Percentiles rank a stretch among this genome's conserved stretches.
Evolutionary conservation across 2,797 vertebrate genomes (phyloP).

Genomic region (Simalia tracyae): DNA sequence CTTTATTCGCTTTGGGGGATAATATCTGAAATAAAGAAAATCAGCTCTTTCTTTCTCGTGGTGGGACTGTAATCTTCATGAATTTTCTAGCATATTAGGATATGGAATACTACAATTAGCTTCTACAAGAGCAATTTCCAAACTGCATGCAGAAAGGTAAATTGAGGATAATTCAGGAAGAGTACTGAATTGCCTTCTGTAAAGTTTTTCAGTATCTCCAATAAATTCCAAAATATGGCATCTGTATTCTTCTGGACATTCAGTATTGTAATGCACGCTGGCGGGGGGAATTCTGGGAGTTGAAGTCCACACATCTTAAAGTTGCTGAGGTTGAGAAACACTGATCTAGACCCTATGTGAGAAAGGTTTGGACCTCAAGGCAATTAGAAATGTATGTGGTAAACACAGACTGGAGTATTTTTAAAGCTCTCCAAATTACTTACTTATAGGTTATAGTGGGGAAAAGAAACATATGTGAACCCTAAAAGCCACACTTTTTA

Average conservation of each 20-base stretch:
- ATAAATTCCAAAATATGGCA: not conserved
- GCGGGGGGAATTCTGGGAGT: no score
- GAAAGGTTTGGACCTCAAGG: not conserved
- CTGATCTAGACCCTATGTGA: not conserved
- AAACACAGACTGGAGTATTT: not conserved
- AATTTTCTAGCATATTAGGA: constrained; percentile 17
- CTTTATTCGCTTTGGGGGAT: not conserved
- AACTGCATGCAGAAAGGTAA: constrained; percentile 4
- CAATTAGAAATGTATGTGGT: not conserved
- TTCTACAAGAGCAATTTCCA: constrained; percentile 11
- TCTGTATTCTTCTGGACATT: not conserved
- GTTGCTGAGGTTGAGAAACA: no score
- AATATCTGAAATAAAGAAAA: not conserved
- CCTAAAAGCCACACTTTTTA: not conserved
- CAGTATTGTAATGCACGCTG: no score
- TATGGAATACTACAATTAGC: constrained; percentile 25
- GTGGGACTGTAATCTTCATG: constrained; percentile 2
- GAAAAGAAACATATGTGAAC: not conserved
- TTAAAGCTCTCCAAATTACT: not conserved
- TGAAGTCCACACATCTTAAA: no score
- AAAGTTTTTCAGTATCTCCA: not conserved
- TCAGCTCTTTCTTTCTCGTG: not conserved
- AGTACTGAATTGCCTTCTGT: not conserved
- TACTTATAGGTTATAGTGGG: not conserved
- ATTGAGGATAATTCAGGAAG: not conserved